Conservation (phyloP, 92 coral and sea anemone genomes). For the Zoanthus solanderi region DNA sequence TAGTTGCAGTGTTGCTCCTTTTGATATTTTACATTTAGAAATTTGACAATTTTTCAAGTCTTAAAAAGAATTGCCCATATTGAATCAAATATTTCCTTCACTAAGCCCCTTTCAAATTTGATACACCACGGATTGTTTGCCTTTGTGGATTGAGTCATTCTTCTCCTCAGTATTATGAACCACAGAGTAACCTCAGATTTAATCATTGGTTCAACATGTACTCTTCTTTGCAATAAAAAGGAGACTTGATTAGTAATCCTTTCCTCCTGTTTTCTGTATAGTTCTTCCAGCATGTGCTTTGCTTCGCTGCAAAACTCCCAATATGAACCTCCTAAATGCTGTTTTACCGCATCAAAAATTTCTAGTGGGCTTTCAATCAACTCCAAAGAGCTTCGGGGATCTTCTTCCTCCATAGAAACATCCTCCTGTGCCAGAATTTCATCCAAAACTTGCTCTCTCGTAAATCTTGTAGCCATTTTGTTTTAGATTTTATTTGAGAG, state of each 20-base stretch:
- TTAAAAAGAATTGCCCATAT: no score
- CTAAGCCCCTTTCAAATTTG: neutral
- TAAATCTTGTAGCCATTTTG: neutral
- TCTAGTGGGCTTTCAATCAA: neutral
- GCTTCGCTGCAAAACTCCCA: slow-evolving; percentile 1
- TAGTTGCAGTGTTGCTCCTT: no score
- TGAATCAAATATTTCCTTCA: neutral
- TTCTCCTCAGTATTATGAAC: slow-evolving; percentile 1
- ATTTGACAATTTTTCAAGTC: no score
- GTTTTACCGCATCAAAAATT: neutral
- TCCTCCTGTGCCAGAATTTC: neutral
- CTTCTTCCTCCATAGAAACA: neutral
- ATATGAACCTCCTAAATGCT: slow-evolving; percentile 3
- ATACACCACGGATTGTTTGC: neutral
- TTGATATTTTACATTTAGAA: no score
- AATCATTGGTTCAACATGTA: neutral
- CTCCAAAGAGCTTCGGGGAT: neutral
- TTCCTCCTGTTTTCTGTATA: neutral
- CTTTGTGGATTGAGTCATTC: neutral
- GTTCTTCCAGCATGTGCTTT: slow-evolving; percentile 1
- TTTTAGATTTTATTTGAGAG: neutral
- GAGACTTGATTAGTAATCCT: neutral
- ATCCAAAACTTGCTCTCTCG: neutral
- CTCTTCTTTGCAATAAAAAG: neutral
- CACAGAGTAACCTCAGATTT: neutral